Evolutionary conservation across 2,888 invertebrate species (phyloP).

Genomic region (Balanococcus diminutus): DNA sequence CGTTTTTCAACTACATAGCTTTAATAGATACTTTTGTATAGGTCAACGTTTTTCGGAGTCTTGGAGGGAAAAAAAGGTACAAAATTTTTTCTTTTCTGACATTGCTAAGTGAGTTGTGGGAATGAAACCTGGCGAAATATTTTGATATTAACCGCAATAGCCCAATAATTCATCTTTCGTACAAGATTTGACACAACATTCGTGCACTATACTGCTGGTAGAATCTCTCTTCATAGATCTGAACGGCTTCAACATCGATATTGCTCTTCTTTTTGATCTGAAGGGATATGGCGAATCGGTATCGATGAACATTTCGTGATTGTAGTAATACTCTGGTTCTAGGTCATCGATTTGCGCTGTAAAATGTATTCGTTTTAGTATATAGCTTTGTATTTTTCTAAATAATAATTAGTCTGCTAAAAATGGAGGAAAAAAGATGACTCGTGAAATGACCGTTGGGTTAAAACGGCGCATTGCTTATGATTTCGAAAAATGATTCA

Average conservation of each 20-base stretch:
- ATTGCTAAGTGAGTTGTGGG: slow-evolving; percentile 14
- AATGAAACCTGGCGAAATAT: not conserved
- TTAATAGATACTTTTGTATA: not conserved
- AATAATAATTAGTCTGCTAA: too few relatives aligned
- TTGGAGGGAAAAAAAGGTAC: too few relatives aligned
- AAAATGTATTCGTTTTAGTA: not conserved
- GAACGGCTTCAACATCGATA: not conserved
- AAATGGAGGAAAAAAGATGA: not conserved
- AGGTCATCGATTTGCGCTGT: slow-evolving; percentile 20
- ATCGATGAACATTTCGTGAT: slow-evolving; percentile 29
- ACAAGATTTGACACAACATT: slow-evolving; percentile 20
- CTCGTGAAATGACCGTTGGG: not conserved
- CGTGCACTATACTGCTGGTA: slow-evolving; percentile 5
- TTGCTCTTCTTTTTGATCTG: slow-evolving; percentile 14
- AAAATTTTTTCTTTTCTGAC: slow-evolving; percentile 9
- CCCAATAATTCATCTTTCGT: not conserved
- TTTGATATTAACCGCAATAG: slow-evolving; percentile 32
- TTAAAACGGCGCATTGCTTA: not conserved
- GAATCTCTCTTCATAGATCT: not conserved
- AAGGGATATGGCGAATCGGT: not conserved
- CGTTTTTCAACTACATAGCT: not conserved
- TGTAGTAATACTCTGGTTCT: slow-evolving; percentile 15
- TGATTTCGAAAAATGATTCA: slow-evolving; percentile 2
- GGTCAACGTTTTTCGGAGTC: too few relatives aligned
- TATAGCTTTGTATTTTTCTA: too few relatives aligned